Conservation (phyloP, 92 coral and sea anemone species). For the Desmophyllum pertusum region DNA sequence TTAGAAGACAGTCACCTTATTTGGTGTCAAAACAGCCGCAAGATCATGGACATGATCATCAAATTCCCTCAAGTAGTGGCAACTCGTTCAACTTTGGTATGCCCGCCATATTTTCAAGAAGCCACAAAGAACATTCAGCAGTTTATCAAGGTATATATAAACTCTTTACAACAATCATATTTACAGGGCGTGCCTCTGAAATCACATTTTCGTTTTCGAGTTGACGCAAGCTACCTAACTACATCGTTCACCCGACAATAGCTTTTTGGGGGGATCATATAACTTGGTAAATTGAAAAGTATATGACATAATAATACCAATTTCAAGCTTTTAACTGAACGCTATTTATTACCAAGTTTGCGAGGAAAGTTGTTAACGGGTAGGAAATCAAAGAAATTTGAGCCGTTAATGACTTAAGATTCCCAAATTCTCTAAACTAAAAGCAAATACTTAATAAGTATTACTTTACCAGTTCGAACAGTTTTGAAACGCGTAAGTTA, state of each 20-base stretch:
- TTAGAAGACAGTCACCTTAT: constrained; percentile 58
- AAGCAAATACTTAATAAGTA: constrained; percentile 40
- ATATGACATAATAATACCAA: constrained; percentile 3
- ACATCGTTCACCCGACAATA: neutral
- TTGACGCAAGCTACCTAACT: neutral
- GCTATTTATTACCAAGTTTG: constrained; percentile 19
- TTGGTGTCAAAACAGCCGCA: constrained; percentile 66
- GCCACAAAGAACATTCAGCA: constrained; percentile 40
- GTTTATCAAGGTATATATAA: constrained; percentile 43
- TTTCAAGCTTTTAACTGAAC: constrained; percentile 9
- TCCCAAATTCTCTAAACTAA: constrained; percentile 15
- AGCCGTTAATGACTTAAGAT: constrained; percentile 65
- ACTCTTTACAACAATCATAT: constrained; percentile 9
- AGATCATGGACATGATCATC: constrained; percentile 23
- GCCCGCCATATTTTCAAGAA: constrained; percentile 39
- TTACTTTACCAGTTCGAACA: constrained; percentile 17
- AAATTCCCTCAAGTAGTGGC: constrained; percentile 10
- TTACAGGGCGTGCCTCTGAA: neutral
- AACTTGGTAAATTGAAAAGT: neutral
- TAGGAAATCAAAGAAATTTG: constrained; percentile 43
- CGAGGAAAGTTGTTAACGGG: constrained; percentile 21
- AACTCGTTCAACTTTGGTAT: constrained; percentile 43
- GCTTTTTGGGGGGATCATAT: neutral
- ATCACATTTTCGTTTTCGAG: neutral
- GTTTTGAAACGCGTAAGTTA: neutral